These are phyloP conservation scores for Trinectes maculatus DNA, from an alignment of 2,113 vertebrate species.

Conservation along the genomic window DNA sequence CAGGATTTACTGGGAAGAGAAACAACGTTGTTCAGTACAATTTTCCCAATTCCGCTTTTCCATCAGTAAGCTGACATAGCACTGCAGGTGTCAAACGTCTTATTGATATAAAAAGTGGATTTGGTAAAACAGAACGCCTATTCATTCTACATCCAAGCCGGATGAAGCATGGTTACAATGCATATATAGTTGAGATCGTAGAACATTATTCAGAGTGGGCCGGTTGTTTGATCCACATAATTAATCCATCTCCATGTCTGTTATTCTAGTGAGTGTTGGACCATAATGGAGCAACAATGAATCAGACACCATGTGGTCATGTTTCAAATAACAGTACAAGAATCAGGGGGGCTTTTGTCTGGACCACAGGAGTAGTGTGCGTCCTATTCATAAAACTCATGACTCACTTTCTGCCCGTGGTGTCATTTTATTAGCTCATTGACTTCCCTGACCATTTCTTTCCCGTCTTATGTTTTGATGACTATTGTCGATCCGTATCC, in stretches of 20 bases:
- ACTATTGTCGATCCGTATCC: too few species aligned
- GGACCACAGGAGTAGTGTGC: slow-evolving; percentile 31
- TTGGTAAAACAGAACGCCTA: background rate
- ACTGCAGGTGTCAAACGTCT: background rate
- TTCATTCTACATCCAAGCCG: background rate
- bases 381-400: slow-evolving; percentile 8
- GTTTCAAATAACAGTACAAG: slow-evolving; percentile 9
- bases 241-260: background rate
- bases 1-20: slow-evolving; percentile 16
- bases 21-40: background rate
- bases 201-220: background rate
- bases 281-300: slow-evolving; percentile 11
- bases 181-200: background rate
- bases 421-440: slow-evolving; percentile 9
- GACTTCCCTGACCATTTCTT: slow-evolving; percentile 11
- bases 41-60: background rate
- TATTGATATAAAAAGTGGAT: background rate
- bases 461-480: too few species aligned
- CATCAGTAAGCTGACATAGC: background rate
- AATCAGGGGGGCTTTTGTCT: slow-evolving; percentile 13
- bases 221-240: background rate
- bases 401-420: slow-evolving; percentile 42
- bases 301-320: slow-evolving; percentile 16
- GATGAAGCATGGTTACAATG: too few species aligned
- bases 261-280: slow-evolving; percentile 8